Evolutionary conservation across 2,113 vertebrate genomes (phyloP), one percentile per base, ranked within the genome.

Genomic region (Bagarius yarrelli): DNA sequence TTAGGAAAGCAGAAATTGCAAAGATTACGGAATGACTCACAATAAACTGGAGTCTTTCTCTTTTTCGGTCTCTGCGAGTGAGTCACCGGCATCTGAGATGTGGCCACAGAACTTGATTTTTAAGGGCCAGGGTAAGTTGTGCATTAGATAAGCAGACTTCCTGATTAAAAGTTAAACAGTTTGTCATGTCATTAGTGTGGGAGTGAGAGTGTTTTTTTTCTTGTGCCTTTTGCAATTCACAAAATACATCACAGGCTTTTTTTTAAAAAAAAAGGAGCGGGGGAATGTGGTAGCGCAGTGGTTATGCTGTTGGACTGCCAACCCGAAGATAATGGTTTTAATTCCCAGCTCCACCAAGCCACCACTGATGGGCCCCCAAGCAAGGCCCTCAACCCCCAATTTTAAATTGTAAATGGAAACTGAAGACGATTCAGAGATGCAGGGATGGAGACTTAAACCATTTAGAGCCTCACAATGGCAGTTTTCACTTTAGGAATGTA

Each of bases 21-120:
- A 13, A 36, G 73, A 81, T 84, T 81, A 80, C 59, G 9, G 56
- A 61, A 61, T 84, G 78, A 76, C 60, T 84, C 73, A 81, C 56
- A 18, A 60, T 73, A 40, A 81, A 76, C 57, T 32, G 74, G 61
- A 30, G 63, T n/a, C 34, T 64, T 12, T 55, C 53, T 40, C 59
- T 34, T 18, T 30, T 5, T 47, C 60, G 64, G 40, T 64, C 60
- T 66, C 44, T 30, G 32, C 19, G 27, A 76, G 34, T 77, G 61
- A 69, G 21, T 69, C 73, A 82, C 47, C 36, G 19, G 60, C 8
- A 12, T 27, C 32, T 57, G 13, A 9, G 30, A 18, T 16, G 19
- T 13, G 11, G n/a, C 44, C 27, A n/a, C 32, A 18, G 21, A 44
- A 14, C 55, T 66, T 56, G 8, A 16, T 75, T 74, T 80, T 52